Conservation (phyloP, 2,113 vertebrate species). For the Zeus faber region DNA sequence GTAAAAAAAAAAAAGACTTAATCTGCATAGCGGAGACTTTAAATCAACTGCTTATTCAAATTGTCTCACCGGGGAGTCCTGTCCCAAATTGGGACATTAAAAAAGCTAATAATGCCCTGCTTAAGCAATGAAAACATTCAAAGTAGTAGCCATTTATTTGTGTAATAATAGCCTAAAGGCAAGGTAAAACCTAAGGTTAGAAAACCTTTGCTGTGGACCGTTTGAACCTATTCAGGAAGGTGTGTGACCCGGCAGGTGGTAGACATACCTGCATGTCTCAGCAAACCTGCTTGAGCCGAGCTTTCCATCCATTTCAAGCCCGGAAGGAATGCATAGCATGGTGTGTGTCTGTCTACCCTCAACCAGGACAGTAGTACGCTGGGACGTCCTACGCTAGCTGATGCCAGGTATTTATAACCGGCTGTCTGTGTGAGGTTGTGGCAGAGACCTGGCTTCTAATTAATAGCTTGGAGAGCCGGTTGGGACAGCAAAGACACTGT, state of each 20-base stretch:
- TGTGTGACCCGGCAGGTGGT: conserved; percentile 38
- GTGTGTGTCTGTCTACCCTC: conserved; percentile 45
- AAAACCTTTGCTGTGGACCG: no score
- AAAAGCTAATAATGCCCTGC: conserved; percentile 8
- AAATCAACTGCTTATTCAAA: conserved; percentile 26
- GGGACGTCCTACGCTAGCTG: conserved; percentile 52
- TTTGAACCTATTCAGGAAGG: conserved; percentile 19
- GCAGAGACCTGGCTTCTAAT: conserved; percentile 43
- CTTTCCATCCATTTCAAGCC: conserved; percentile 50
- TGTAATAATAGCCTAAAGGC: conserved; percentile 6
- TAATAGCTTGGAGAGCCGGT: conserved; percentile 57
- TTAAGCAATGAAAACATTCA: conserved; percentile 14
- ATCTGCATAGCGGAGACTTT: conserved; percentile 14
- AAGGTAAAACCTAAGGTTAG: no score
- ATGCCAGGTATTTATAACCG: conserved; percentile 49
- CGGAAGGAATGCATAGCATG: conserved; percentile 49
- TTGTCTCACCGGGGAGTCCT: conserved; percentile 16
- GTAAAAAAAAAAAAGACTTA: conserved; percentile 31
- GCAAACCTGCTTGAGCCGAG: conserved; percentile 41
- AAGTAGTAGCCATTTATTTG: neutral
- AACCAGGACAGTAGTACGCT: conserved; percentile 37
- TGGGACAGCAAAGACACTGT: conserved; percentile 52
- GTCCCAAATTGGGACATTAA: conserved; percentile 11
- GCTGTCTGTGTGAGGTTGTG: conserved; percentile 31
- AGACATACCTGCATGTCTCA: conserved; percentile 46